A percentile compares a stretch with the other conserved stretches of the same genome.
Conservation (phyloP, 2,113 vertebrate species). For the Corapipo altera region DNA sequence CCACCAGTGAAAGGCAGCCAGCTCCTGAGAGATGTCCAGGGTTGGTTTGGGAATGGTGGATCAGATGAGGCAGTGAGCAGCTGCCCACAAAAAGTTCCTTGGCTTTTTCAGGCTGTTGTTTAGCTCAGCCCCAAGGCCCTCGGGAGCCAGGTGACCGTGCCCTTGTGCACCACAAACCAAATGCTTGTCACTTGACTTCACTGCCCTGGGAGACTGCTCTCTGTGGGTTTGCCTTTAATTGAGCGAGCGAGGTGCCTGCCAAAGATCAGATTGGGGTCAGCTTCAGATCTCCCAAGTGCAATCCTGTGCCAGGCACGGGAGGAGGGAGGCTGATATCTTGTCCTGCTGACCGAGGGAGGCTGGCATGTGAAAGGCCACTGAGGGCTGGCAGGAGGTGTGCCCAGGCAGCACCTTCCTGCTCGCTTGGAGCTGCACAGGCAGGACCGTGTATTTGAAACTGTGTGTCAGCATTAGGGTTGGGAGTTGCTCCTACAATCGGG, state of each 20-base stretch:
- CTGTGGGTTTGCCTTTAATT: neutral
- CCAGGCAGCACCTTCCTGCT: neutral
- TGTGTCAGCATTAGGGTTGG: neutral
- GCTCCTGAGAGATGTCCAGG: neutral
- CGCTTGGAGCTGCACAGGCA: neutral
- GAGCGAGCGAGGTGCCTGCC: neutral
- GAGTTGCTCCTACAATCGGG: rapidly evolving
- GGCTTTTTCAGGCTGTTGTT: neutral
- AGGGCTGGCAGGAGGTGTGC: neutral
- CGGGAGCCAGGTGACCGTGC: neutral
- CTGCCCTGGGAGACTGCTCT: neutral
- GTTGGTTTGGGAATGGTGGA: neutral
- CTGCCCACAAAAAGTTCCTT: neutral
- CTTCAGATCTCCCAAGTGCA: neutral
- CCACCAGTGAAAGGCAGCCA: neutral
- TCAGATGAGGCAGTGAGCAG: neutral
- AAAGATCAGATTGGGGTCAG: neutral
- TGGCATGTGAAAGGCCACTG: neutral
- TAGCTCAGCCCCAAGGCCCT: neutral
- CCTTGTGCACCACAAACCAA: neutral
- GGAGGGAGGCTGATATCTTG: neutral
- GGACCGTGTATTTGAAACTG: neutral
- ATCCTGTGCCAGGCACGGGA: neutral
- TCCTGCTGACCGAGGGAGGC: neutral
- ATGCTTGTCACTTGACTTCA: neutral